Base-by-base conservation (phyloP, 2,113 vertebrate species). In the Girardinichthys multiradiatus region DNA sequence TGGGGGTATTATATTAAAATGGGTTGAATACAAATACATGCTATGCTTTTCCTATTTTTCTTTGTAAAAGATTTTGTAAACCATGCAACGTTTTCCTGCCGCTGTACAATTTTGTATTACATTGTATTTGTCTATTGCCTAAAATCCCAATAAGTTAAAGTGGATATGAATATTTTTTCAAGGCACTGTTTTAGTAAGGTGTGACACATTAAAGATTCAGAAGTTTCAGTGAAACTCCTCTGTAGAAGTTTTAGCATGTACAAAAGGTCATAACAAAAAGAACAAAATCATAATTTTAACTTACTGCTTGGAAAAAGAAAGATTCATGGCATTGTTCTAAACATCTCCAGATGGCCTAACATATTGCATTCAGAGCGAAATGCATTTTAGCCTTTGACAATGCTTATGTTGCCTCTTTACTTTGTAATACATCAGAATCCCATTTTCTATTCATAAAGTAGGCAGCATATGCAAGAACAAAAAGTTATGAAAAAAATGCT, bases 311-410 rank as follows among this genome's bases (percentile, higher is more conserved):
- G 79, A 79, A 87, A 81, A 74, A 35, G 37, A 73, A 72, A 76
- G 80, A 71, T 74, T 83, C 54, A 57, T 70, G 73, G 79, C 76
- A 63, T 80, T 74, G 78, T 74, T 71, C 74, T 75, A 83, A 90
- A 92, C 89, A 89, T 83, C 72, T 87, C 92, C 92, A 93, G 90
- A 92, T 92, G 90, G 89, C 82, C 67, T 3, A 73, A 45, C 80
- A 82, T 76, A 74, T 68, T 81, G 85, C 76, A 82, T 89, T 76
- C 80, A 62, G 51, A 90, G 84, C 81, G 51, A 82, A 77, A 76
- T 79, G 84, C 81, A 84, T 78, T 75, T 78, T 79, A 74, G 81
- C 67, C 57, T 76, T 33, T 79, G 81, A 88, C 81, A 85, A 78
- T 90, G 86, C 77, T 80, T 77, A 48, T 87, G 75, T 80, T 86